Conservation (phyloP, 1,140 invertebrate genomes). For the Bombus waltoni region DNA sequence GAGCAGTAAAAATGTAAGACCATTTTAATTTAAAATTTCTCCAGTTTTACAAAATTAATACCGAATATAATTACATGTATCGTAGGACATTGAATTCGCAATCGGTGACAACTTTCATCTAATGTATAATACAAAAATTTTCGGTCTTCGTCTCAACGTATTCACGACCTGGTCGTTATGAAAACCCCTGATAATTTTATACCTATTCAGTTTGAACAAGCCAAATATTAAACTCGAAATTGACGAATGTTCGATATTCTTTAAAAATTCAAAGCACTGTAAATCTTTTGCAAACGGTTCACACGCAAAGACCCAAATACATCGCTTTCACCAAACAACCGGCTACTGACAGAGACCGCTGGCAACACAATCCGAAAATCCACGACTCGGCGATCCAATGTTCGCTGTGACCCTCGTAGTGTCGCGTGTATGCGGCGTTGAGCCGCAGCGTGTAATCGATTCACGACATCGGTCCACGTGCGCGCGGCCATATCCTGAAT, state of each 20-base stretch:
- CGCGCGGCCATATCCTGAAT: slow-evolving; percentile 27
- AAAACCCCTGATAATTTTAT: too few species aligned
- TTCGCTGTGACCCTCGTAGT: background rate
- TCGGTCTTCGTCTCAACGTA: background rate
- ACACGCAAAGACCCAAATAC: background rate
- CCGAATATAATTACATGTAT: too few species aligned
- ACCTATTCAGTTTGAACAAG: too few species aligned
- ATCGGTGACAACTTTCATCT: too few species aligned
- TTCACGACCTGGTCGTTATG: background rate
- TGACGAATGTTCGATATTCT: background rate
- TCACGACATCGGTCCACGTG: slow-evolving; percentile 32
- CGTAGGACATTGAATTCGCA: too few species aligned
- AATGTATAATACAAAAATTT: background rate
- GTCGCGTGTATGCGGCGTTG: background rate
- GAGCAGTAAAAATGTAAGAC: background rate
- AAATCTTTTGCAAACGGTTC: background rate
- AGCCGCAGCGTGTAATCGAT: slow-evolving; percentile 27
- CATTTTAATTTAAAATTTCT: background rate
- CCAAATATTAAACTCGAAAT: too few species aligned
- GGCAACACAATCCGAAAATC: background rate
- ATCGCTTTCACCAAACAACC: background rate
- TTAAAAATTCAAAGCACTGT: background rate
- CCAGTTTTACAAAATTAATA: too few species aligned
- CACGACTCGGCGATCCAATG: background rate
- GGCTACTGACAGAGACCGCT: background rate